Base-by-base conservation (phyloP, 1,140 invertebrate genomes). In the Bombus cullumanus region DNA sequence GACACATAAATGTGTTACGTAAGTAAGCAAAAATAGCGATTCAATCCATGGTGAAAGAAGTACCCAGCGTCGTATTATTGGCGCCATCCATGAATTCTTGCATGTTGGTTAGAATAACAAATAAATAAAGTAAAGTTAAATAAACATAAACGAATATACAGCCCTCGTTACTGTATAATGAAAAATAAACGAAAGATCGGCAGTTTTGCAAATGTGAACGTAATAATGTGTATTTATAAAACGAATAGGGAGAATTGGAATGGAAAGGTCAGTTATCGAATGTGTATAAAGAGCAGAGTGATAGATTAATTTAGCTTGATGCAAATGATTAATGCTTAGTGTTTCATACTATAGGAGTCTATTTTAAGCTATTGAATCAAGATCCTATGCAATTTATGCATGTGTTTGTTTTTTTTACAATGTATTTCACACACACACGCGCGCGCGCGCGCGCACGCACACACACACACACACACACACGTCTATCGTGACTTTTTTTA, bases 191-290 rank as follows among this genome's bases (percentile, higher is more conserved):
- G 8, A 18, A 77, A 41, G 15, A 41, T 59, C 37, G 39, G n/a
- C 28, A 15, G 4, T 9, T 39, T 8, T n/a, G 18, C 37, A 22
- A 77, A 62, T 62, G 9, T 39, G 18, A 62, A n/a, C 4, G 13
- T 12, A 15, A 39, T 59, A 39, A 76, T 22, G 74, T 22, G 18
- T 77, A 77, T n/a, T 77, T 77, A 34, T 62, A 22, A 62, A 77
- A 39, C 9, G 6, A 62, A 8, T n/a, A 18, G 15, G 3, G 15
- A 41, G 28, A 64, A 31, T 31, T 0, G 28, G 2, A 59, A 62
- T n/a, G 9, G 39, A 74, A 43, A 47, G n/a, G 15, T 57, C 15
- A 39, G 9, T 39, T 77, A 25, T n/a, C 10, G 25, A 39, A 28
- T 41, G 18, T 12, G 31, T n/a, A n/a, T 39, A 59, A 37, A 41